A percentile compares a stretch with the other conserved stretches of the same genome.
Evolutionary conservation across 2,888 invertebrate species (phyloP).

Genomic region (Panopea generosa): DNA sequence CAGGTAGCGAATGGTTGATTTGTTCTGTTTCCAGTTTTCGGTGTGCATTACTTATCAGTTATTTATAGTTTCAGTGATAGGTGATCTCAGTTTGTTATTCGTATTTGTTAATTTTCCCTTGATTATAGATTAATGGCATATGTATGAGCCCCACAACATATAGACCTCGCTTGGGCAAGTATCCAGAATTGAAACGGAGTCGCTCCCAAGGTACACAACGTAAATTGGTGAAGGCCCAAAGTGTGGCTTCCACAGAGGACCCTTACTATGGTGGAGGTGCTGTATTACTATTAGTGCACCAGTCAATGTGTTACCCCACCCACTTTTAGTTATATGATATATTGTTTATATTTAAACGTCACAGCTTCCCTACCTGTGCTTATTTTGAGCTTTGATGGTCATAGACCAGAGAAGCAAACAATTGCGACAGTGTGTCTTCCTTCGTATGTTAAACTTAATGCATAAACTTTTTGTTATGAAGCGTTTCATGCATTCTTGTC

Average conservation of each 20-base stretch:
- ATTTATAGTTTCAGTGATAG: neutral
- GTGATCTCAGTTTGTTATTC: slow-evolving; percentile 25
- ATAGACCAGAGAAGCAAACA: too few relatives aligned
- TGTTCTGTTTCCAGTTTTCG: slow-evolving; percentile 6
- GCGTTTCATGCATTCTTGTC: too few relatives aligned
- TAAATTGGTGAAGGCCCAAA: slow-evolving; percentile 83
- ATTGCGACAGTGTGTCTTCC: too few relatives aligned
- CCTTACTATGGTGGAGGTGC: slow-evolving; percentile 79
- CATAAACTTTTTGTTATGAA: too few relatives aligned
- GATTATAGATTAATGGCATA: slow-evolving; percentile 91
- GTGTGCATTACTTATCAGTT: neutral
- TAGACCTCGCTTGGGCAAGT: slow-evolving; percentile 84
- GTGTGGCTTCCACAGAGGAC: slow-evolving; percentile 82
- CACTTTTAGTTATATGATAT: neutral
- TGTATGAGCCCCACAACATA: slow-evolving; percentile 89
- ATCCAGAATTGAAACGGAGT: slow-evolving; percentile 91
- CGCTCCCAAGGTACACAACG: slow-evolving; percentile 95
- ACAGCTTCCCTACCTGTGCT: neutral
- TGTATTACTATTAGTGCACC: slow-evolving; percentile 39
- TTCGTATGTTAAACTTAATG: too few relatives aligned
- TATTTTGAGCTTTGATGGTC: neutral
- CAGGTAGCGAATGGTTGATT: slow-evolving; percentile 18
- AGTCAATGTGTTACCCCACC: slow-evolving; percentile 25
- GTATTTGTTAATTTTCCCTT: slow-evolving; percentile 55
- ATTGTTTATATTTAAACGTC: neutral